Conservation (phyloP, 2,888 invertebrate species). For the Eupithecia tripunctaria region DNA sequence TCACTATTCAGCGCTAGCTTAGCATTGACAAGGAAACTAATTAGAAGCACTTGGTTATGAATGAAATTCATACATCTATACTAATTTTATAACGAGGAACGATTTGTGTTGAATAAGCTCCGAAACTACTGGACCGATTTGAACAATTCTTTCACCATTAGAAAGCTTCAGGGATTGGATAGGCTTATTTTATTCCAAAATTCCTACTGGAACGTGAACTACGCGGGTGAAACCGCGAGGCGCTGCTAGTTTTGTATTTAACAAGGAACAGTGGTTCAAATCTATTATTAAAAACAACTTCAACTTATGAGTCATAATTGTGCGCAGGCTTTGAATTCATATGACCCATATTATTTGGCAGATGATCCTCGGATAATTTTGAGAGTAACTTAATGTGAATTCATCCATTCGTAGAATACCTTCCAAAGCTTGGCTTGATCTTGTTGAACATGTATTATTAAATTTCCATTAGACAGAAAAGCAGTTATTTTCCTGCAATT, state of each 20-base stretch:
- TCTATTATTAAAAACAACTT: background rate
- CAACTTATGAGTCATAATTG: background rate
- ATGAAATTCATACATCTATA: background rate
- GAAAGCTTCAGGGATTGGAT: too few species aligned
- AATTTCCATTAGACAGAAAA: background rate
- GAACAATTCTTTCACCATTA: too few species aligned
- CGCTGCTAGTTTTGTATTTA: background rate
- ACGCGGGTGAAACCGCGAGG: too few species aligned
- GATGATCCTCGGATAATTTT: background rate
- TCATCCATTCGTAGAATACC: background rate
- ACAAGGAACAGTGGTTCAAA: background rate
- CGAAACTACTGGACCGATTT: too few species aligned
- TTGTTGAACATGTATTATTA: background rate
- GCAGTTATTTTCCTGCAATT: background rate
- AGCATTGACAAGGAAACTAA: background rate
- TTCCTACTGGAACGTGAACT: too few species aligned
- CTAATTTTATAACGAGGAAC: too few species aligned
- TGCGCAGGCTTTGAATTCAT: background rate
- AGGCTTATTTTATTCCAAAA: too few species aligned
- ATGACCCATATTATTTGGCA: background rate
- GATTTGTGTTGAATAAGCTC: too few species aligned
- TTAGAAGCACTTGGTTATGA: background rate
- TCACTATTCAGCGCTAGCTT: background rate
- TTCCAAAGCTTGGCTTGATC: background rate
- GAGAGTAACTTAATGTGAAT: too few species aligned